Base-by-base conservation (phyloP, 2,113 vertebrate species). In the Gobius niger region DNA sequence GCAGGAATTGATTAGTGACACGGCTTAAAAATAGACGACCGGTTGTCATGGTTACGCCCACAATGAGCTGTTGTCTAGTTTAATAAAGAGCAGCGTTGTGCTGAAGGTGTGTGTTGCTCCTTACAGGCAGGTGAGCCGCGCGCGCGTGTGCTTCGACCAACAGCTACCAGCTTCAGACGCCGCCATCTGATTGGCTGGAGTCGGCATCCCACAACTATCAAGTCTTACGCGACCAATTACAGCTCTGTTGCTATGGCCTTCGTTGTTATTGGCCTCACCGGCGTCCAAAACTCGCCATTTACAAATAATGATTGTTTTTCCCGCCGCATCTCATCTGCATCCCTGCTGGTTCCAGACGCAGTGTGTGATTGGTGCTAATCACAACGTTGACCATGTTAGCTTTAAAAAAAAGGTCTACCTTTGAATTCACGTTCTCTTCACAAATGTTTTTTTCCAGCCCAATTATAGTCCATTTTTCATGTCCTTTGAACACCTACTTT, bases 1-100 rank as follows among this genome's bases (percentile, higher is more conserved):
- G 80, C 88, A 91, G 84, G 89, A 92, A 93, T 93, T 93, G 92
- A 93, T 93, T 93, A 93, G 91, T 89, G 86, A 90, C 87, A 90
- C 53, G 56, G 89, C 90, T 91, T 92, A 93, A 93, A 93, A 93
- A 93, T 93, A 93, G 92, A 92, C 78, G 81, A 89, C 86, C 71
- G 68, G 90, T 93, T 92, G 91, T 93, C 92, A 92, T 92, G 82
- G 91, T 87, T 91, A 93, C 91, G 73, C 76, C 84, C 88, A 92
- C 90, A 92, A 92, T 92, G 91, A 92, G 87, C 91, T 91, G 93
- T 92, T 93, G 90, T 93, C 90, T 91, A 77, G 83, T 92, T 92
- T 91, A 92, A 91, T 93, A 88, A 93, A 91, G 87, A 90, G 84
- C 84, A 65, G 80, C 79, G 75, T 80, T 85, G 76, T 87, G 80